Evolutionary conservation across 2,113 vertebrate species (phyloP).

Genomic region (Panthera uncia): DNA sequence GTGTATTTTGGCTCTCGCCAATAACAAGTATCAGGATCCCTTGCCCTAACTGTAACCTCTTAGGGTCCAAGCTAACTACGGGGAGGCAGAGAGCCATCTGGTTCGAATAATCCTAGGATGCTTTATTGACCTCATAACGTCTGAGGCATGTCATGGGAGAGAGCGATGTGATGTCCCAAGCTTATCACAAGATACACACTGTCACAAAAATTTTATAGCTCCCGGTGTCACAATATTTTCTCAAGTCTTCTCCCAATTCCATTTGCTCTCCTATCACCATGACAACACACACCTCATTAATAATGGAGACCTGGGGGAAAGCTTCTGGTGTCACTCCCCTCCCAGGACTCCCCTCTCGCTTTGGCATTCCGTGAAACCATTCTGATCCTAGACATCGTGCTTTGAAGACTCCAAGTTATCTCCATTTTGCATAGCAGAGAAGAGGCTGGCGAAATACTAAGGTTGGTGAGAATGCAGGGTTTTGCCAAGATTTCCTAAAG

Average conservation of each 20-base stretch:
- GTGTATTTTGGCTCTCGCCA: neutral
- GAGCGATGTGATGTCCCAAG: neutral
- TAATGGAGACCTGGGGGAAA: constrained; percentile 39
- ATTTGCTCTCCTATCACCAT: constrained; percentile 61
- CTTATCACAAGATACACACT: constrained; percentile 29
- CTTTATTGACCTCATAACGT: constrained; percentile 50
- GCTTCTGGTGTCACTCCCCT: neutral
- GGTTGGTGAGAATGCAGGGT: neutral
- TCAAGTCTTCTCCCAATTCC: constrained; percentile 61
- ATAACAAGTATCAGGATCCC: neutral
- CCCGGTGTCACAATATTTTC: constrained; percentile 61
- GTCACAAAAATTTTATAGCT: constrained; percentile 61
- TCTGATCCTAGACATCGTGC: neutral
- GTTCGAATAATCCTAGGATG: constrained; percentile 16
- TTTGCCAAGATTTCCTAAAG: constrained; percentile 49
- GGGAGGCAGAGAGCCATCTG: neutral
- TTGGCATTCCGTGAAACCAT: constrained; percentile 36
- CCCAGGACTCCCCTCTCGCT: constrained; percentile 44
- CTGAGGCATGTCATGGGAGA: constrained; percentile 21
- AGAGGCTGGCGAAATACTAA: neutral
- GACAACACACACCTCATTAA: constrained; percentile 71
- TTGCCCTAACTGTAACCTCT: neutral
- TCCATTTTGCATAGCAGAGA: constrained; percentile 32
- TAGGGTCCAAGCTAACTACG: neutral
- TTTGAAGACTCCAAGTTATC: neutral